Evolutionary conservation across 2,113 vertebrate species (phyloP).

Genomic region (Heterotis niloticus): DNA sequence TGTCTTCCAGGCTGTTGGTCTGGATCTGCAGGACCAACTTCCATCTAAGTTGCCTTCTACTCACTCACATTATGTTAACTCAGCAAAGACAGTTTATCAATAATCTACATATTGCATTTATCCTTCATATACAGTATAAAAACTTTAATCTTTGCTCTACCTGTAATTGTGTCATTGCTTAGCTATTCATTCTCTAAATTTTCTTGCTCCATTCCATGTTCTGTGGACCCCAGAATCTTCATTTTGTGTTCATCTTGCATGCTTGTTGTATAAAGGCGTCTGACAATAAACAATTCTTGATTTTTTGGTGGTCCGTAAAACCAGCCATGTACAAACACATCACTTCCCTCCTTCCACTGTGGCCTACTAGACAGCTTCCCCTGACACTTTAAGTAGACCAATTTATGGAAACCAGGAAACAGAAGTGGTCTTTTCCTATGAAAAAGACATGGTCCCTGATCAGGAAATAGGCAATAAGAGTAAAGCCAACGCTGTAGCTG

Average conservation of each 20-base stretch:
- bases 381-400: slow-evolving; percentile 37
- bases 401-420: slow-evolving; percentile 45
- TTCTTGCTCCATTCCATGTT: too few species aligned
- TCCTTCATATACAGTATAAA: too few species aligned
- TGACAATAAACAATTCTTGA: too few species aligned
- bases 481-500: slow-evolving; percentile 46
- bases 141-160: too few species aligned
- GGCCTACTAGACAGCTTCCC: not conserved
- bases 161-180: too few species aligned
- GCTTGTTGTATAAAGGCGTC: too few species aligned
- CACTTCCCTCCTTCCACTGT: slow-evolving; percentile 3
- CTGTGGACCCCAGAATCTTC: too few species aligned
- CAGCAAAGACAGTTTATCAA: slow-evolving; percentile 31
- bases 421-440: slow-evolving; percentile 35
- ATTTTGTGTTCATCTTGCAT: too few species aligned
- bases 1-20: not conserved
- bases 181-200: too few species aligned
- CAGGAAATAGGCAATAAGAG: slow-evolving; percentile 43
- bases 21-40: slow-evolving; percentile 45
- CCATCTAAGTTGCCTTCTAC: slow-evolving; percentile 39
- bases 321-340: slow-evolving; percentile 25
- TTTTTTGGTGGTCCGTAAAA: slow-evolving; percentile 14
- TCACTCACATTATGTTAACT: slow-evolving; percentile 49
- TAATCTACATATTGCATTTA: too few species aligned
- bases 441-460: slow-evolving; percentile 45